Evolutionary conservation across 2,797 vertebrate species (phyloP), one percentile per base, ranked within the genome.

Genomic region (Tauraco hartlaubi): DNA sequence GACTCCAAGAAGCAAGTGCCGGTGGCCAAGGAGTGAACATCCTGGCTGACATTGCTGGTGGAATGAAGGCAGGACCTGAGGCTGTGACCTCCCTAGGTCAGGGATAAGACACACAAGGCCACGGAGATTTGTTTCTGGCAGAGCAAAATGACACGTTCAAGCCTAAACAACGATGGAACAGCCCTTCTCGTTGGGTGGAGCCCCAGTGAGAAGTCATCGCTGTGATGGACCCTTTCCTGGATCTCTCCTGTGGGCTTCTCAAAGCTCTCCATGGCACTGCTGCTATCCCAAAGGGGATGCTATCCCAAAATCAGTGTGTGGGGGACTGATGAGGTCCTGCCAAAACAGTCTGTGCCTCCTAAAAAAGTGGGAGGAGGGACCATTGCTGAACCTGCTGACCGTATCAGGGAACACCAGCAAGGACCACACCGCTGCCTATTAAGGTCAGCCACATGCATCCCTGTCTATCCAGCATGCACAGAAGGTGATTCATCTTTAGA

Each of bases 161-260:
- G 58, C 44, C 37, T 26, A 22, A 56, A 51, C 0, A 1, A 39
- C 0, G 5, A 52, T 56, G 33, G 7, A 33, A 28, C 15, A 46
- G 43, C n/a, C 9, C 21, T 35, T 31, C 29, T 58, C 1, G 0
- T 58, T 33, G 1, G 1, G 56, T 26, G 63, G 49, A 75, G 17
- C 49, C 37, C 56, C 51, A 22, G n/a, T 9, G 17, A 29, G 75
- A 74, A 51, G n/a, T 28, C 44, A 8, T 11, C 2, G 3, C 28
- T 5, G 0, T 16, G 48, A 33, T 6, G 16, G 46, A 49, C 39
- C 31, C 28, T 66, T 46, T 46, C 61, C n/a, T 39, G 49, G 17
- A 18, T 25, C 26, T 72, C 48, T 76, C 23, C 46, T 25, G 19
- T n/a, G 39, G 39, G 52, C 31, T 48, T 46, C 35, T 46, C 59